Percentiles rank a stretch among this genome's conserved stretches.
phyloP scores from a whole-genome alignment of 1,140 invertebrate genomes.

The Apis cerana region DNA sequence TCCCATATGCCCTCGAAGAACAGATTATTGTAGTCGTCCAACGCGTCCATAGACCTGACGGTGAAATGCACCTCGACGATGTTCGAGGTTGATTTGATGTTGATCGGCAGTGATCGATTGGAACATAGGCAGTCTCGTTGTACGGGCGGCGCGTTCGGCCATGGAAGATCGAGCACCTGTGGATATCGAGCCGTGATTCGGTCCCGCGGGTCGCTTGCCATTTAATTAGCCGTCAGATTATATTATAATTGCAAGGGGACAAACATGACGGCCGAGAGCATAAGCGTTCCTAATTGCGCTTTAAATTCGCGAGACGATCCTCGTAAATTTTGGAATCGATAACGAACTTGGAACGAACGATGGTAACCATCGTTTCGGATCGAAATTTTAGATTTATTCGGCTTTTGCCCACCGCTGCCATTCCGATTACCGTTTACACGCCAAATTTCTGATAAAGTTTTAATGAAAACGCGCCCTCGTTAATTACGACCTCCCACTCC shows the following conservation, averaged over 20 bases:
- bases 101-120: slow-evolving; percentile 85
- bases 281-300: slow-evolving; percentile 11
- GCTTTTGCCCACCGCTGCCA: neutral
- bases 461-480: slow-evolving; percentile 4
- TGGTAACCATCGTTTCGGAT: neutral
- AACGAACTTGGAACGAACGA: neutral
- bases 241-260: slow-evolving; percentile 2
- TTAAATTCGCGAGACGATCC: neutral
- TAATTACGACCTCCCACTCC: neutral
- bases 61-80: slow-evolving; percentile 91
- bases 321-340: slow-evolving; percentile 9
- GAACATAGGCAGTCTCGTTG: slow-evolving; percentile 88
- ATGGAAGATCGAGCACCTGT: slow-evolving; percentile 87
- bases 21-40: slow-evolving; percentile 91
- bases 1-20: slow-evolving; percentile 93
- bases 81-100: slow-evolving; percentile 88
- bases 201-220: neutral
- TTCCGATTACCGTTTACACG: neutral
- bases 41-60: slow-evolving; percentile 89
- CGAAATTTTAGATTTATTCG: neutral
- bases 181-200: neutral
- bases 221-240: slow-evolving; percentile 18
- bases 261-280: neutral
- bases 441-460: slow-evolving; percentile 1
- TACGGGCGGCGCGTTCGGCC: slow-evolving; percentile 85